These are phyloP conservation scores for Drosophila suboccidentalis DNA, from an alignment of 2,888 invertebrate species.

Conservation along the genomic window DNA sequence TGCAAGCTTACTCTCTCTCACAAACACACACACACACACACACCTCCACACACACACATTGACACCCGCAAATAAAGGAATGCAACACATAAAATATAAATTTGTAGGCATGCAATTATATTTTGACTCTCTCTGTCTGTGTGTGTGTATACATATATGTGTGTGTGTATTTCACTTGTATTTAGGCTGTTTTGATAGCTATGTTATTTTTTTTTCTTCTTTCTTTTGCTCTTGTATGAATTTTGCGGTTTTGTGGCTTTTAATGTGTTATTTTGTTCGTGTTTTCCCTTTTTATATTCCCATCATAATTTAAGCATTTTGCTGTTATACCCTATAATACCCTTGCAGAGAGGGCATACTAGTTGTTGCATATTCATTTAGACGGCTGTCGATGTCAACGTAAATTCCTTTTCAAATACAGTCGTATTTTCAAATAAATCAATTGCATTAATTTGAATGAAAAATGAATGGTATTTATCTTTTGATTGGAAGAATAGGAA, in stretches of 20 bases:
- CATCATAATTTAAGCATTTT: slow-evolving; percentile 18
- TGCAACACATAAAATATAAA: slow-evolving; percentile 9
- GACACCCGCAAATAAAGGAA: background rate
- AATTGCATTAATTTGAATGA: too few species aligned
- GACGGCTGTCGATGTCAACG: background rate
- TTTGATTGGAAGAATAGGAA: background rate
- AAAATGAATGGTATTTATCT: background rate
- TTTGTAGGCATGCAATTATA: slow-evolving; percentile 20
- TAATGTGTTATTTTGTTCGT: slow-evolving; percentile 14
- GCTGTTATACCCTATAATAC: slow-evolving; percentile 16
- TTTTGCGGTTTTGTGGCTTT: slow-evolving; percentile 32
- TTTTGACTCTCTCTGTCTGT: background rate
- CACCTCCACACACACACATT: background rate
- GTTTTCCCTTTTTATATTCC: background rate
- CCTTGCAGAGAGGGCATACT: slow-evolving; percentile 24
- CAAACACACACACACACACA: background rate
- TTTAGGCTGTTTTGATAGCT: slow-evolving; percentile 30
- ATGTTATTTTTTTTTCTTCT: slow-evolving; percentile 3
- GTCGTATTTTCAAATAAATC: background rate
- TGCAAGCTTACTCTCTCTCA: background rate
- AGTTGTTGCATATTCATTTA: background rate
- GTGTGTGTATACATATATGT: background rate
- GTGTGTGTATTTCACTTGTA: slow-evolving; percentile 9
- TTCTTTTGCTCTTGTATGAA: slow-evolving; percentile 12
- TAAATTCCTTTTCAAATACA: background rate